Conservation (phyloP, 2,113 vertebrate species). For the Paramormyrops kingsleyae region DNA sequence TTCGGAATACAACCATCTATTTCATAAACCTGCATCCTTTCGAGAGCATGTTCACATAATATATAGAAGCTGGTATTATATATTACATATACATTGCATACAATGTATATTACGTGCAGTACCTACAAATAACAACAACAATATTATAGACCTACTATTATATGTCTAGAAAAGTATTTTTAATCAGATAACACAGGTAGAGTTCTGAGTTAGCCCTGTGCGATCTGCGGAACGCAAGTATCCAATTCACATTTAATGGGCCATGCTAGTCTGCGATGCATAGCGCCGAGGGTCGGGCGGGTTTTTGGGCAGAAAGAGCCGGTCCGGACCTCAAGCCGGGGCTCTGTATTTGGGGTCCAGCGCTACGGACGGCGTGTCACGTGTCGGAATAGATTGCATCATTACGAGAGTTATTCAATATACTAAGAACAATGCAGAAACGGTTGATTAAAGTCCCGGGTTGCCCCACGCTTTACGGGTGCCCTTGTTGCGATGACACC, state of each 20-base stretch:
- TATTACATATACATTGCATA: background rate
- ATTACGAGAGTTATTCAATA: background rate
- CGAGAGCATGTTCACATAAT: background rate
- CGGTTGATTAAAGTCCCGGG: background rate
- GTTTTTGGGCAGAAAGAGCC: background rate
- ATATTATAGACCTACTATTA: background rate
- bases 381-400: background rate
- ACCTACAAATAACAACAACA: background rate
- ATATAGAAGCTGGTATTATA: background rate
- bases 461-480: background rate
- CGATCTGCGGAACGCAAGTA: conserved; percentile 9
- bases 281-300: background rate
- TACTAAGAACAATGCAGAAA: background rate
- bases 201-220: background rate
- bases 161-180: background rate
- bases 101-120: background rate
- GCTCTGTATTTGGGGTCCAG: background rate
- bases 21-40: background rate
- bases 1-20: background rate
- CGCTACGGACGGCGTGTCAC: background rate
- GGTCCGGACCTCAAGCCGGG: background rate
- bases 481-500: background rate
- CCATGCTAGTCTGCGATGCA: background rate
- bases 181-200: conserved; percentile 3
- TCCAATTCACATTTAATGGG: conserved; percentile 14